Evolutionary conservation across 2,113 vertebrate species (phyloP).

Genomic region (Amblyopsis rosae): DNA sequence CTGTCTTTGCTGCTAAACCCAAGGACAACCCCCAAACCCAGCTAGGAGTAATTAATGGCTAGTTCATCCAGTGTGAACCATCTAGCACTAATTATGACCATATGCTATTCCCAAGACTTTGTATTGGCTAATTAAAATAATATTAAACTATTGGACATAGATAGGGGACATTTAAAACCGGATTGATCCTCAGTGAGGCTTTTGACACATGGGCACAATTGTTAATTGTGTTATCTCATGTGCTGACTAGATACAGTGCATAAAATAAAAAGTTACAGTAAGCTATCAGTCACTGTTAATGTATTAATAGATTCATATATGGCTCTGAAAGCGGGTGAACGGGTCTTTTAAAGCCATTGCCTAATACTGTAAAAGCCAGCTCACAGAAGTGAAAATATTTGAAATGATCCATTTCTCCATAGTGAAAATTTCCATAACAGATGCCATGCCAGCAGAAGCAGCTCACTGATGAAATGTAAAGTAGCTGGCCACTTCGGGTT

Average conservation of each 20-base stretch:
- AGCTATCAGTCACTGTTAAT: conserved; percentile 31
- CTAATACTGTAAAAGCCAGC: conserved; percentile 35
- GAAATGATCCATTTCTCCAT: conserved; percentile 58
- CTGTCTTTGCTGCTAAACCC: conserved; percentile 34
- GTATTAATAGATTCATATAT: conserved; percentile 60
- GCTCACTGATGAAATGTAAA: conserved; percentile 67
- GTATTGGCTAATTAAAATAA: conserved; percentile 78
- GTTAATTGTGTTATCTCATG: conserved; percentile 40
- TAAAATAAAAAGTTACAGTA: conserved; percentile 26
- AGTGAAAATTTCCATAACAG: conserved; percentile 69
- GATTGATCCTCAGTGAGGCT: conserved; percentile 49
- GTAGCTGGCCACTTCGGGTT: conserved; percentile 35
- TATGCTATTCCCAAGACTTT: conserved; percentile 74
- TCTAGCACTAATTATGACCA: conserved; percentile 71
- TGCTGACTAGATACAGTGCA: conserved; percentile 37
- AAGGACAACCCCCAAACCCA: conserved; percentile 58
- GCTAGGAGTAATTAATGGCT: conserved; percentile 73
- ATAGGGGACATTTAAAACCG: conserved; percentile 68
- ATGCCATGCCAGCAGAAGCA: conserved; percentile 66
- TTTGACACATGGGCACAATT: conserved; percentile 50
- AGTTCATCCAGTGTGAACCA: conserved; percentile 67
- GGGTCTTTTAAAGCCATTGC: conserved; percentile 33
- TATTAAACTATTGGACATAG: conserved; percentile 71
- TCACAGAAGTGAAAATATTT: conserved; percentile 66
- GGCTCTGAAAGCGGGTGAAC: conserved; percentile 56